These are phyloP conservation scores for Melanotaenia nigrans DNA, from an alignment of 2,797 vertebrate genomes.

Conservation along the genomic window DNA sequence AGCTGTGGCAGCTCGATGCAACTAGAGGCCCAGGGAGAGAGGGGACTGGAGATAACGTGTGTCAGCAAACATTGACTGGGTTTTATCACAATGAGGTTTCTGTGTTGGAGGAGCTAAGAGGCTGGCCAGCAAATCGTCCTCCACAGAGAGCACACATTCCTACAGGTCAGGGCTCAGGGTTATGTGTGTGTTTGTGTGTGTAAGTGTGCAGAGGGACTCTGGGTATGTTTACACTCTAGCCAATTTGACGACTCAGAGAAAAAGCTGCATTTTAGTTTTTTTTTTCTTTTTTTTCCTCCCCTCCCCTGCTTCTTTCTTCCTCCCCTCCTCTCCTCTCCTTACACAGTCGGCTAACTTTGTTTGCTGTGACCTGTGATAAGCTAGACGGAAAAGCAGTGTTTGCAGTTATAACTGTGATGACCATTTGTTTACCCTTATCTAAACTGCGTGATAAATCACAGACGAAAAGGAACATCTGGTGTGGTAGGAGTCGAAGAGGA, in stretches of 20 bases:
- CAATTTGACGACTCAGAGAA: slow-evolving; percentile 42
- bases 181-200: slow-evolving; percentile 46
- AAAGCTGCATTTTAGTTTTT: slow-evolving; percentile 54
- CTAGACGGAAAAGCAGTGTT: slow-evolving; percentile 73
- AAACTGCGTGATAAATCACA: slow-evolving; percentile 75
- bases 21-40: slow-evolving; percentile 62
- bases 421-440: slow-evolving; percentile 83
- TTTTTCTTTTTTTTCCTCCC: background rate
- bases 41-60: slow-evolving; percentile 74
- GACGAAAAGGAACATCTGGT: slow-evolving; percentile 78
- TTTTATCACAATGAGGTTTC: slow-evolving; percentile 81
- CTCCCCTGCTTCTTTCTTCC: too few species aligned
- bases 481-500: slow-evolving; percentile 49
- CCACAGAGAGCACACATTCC: slow-evolving; percentile 74
- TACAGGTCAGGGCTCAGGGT: slow-evolving; percentile 78
- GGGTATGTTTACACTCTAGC: slow-evolving; percentile 53
- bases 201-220: slow-evolving; percentile 47
- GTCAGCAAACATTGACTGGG: slow-evolving; percentile 82
- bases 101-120: slow-evolving; percentile 75
- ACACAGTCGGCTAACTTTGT: slow-evolving; percentile 68
- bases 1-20: slow-evolving; percentile 66
- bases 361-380: slow-evolving; percentile 78
- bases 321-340: slow-evolving; percentile 23
- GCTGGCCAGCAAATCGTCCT: slow-evolving; percentile 69
- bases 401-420: slow-evolving; percentile 80